Percentiles rank a stretch among this genome's conserved stretches.
Conservation (phyloP, 2,888 invertebrate species). For the Elegia similella region DNA sequence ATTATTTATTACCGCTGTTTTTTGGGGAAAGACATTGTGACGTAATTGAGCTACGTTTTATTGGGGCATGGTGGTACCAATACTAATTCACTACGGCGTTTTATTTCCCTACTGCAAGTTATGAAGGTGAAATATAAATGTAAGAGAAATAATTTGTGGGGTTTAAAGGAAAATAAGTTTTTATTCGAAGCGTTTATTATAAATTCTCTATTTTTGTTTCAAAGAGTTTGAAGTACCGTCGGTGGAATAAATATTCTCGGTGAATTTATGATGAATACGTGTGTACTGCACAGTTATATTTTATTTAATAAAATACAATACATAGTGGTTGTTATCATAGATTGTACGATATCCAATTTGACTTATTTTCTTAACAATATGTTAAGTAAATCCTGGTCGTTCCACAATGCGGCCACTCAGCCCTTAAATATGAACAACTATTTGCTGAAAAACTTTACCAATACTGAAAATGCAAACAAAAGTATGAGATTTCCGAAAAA, state of each 20-base stretch:
- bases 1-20: constrained; percentile 71
- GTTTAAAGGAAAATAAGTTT: neutral
- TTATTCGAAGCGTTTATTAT: neutral
- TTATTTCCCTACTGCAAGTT: constrained; percentile 18
- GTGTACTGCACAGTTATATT: no score
- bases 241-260: neutral
- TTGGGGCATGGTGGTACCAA: constrained; percentile 57
- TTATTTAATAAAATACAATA: no score
- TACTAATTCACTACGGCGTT: constrained; percentile 42
- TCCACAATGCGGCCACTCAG: no score
- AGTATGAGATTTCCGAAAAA: no score
- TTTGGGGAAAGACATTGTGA: constrained; percentile 73
- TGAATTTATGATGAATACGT: no score
- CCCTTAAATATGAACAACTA: no score
- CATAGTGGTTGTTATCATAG: no score
- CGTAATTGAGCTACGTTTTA: constrained; percentile 74
- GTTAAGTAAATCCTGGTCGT: no score
- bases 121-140: constrained; percentile 8
- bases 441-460: no score
- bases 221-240: neutral
- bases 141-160: constrained; percentile 3
- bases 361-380: no score
- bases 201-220: constrained; percentile 1
- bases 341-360: no score
- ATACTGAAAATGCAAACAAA: no score